Evolutionary conservation across 1,140 invertebrate genomes (phyloP).

Genomic region (Macrostomum lignano): DNA sequence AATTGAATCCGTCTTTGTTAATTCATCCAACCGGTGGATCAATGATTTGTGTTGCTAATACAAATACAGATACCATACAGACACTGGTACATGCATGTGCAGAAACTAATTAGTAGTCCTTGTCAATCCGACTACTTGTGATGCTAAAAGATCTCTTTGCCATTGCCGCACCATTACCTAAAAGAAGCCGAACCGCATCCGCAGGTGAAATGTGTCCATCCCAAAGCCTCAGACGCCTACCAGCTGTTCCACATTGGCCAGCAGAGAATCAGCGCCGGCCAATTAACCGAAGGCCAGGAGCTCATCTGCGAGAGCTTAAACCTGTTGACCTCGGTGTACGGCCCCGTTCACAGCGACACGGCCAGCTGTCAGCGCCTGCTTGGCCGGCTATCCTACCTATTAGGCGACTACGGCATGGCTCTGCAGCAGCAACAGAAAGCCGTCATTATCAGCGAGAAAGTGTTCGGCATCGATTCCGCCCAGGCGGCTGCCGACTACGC

Average conservation of each 20-base stretch:
- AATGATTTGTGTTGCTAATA: too few species aligned
- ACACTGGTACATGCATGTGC: too few species aligned
- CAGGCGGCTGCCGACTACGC: slow-evolving; percentile 94
- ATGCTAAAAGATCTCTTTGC: too few species aligned
- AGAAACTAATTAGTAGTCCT: too few species aligned
- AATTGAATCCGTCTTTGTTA: too few species aligned
- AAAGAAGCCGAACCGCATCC: too few species aligned
- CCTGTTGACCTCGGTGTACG: slow-evolving; percentile 85
- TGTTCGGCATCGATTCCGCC: slow-evolving; percentile 86
- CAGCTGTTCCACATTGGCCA: slow-evolving; percentile 90
- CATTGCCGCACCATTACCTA: too few species aligned
- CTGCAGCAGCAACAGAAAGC: slow-evolving; percentile 86
- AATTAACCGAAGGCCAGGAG: slow-evolving; percentile 76
- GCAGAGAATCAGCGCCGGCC: slow-evolving; percentile 75
- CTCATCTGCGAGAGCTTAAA: slow-evolving; percentile 77
- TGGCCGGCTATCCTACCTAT: slow-evolving; percentile 75
- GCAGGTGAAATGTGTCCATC: slow-evolving; percentile 86
- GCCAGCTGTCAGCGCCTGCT: slow-evolving; percentile 64
- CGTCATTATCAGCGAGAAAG: slow-evolving; percentile 81
- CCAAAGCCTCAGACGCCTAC: slow-evolving; percentile 73
- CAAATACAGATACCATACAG: too few species aligned
- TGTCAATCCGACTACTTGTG: too few species aligned
- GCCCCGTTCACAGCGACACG: slow-evolving; percentile 89
- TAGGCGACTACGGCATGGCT: slow-evolving; percentile 64
- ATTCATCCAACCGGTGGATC: too few species aligned